Evolutionary conservation across 2,888 invertebrate species (phyloP).

Genomic region (Pyrrhia umbra): DNA sequence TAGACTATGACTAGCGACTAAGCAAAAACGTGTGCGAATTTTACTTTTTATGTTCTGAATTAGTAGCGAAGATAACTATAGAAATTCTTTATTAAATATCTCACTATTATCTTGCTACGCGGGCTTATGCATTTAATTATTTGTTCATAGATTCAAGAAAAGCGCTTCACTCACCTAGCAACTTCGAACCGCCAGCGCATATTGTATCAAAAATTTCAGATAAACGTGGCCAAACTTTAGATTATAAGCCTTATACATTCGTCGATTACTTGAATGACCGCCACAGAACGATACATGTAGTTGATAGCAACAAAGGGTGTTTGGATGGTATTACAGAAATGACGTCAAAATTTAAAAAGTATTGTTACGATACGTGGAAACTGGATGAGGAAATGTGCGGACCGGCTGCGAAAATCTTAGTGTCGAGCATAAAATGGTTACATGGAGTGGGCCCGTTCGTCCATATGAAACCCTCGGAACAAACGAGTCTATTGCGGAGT

Average conservation of each 20-base stretch:
- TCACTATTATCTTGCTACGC: neutral
- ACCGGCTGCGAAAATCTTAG: conserved; percentile 94
- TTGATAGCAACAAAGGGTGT: conserved; percentile 60
- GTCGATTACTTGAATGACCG: conserved; percentile 60
- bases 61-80: neutral
- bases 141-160: conserved; percentile 64
- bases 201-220: conserved; percentile 69
- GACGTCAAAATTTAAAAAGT: conserved; percentile 56
- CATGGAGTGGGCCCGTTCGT: conserved; percentile 94
- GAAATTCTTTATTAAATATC: neutral
- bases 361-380: conserved; percentile 74
- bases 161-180: conserved; percentile 64
- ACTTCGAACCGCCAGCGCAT: conserved; percentile 77
- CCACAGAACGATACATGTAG: conserved; percentile 60
- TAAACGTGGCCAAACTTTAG: conserved; percentile 38
- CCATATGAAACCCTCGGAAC: conserved; percentile 92
- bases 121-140: no score
- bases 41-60: neutral
- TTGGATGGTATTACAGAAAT: conserved; percentile 52
- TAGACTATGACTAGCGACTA: no score
- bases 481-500: conserved; percentile 93
- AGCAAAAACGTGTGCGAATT: neutral
- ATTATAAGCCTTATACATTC: conserved; percentile 51
- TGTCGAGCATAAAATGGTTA: conserved; percentile 95
- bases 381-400: conserved; percentile 89